These are phyloP conservation scores for Catocala sponsa DNA, from an alignment of 2,888 invertebrate genomes.

Conservation along the genomic window DNA sequence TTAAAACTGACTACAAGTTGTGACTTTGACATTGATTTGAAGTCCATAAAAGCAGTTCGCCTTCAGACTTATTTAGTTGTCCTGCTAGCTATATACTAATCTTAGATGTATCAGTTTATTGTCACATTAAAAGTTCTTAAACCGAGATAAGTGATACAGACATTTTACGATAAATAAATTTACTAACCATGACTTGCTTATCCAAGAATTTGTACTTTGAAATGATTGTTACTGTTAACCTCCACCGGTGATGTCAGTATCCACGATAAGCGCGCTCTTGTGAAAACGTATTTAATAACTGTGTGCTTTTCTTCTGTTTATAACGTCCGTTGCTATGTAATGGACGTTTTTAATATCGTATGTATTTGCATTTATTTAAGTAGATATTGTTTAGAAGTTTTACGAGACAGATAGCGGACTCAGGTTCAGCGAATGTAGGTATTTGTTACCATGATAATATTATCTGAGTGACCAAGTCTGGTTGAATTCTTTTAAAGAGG, in stretches of 20 bases:
- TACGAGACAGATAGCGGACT: conserved; percentile 4
- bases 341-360: conserved; percentile 32
- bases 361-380: conserved; percentile 38
- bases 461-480: conserved; percentile 15
- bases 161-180: conserved; percentile 27
- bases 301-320: conserved; percentile 24
- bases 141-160: conserved; percentile 21
- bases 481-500: conserved; percentile 9
- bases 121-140: conserved; percentile 28
- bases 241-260: conserved; percentile 47
- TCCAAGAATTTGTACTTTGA: conserved; percentile 40
- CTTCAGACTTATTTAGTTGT: too few species aligned
- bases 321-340: conserved; percentile 24
- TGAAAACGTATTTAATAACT: conserved; percentile 36
- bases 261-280: conserved; percentile 50
- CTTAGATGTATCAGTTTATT: conserved; percentile 10
- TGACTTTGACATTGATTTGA: too few species aligned
- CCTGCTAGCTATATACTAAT: too few species aligned
- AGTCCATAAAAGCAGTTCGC: too few species aligned
- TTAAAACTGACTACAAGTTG: background rate
- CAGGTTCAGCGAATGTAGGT: conserved; percentile 1
- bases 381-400: conserved; percentile 6
- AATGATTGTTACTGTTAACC: conserved; percentile 50
- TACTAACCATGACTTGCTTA: conserved; percentile 41
- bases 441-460: conserved; percentile 14